Conservation (phyloP, 2,888 invertebrate genomes). For the Epistrophella euchroma region DNA sequence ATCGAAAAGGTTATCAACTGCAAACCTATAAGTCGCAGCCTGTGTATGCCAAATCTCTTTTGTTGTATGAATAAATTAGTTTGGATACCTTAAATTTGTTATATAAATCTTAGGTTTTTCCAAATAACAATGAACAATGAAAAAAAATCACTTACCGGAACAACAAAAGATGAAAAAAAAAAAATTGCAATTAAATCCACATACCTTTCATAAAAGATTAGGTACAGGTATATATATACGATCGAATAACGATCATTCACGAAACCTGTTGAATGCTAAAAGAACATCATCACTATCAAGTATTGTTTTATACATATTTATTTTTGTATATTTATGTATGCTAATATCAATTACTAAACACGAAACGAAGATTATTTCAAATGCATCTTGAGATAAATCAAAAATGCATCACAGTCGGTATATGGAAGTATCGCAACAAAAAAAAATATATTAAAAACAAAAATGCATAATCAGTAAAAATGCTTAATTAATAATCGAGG, state of each 20-base stretch:
- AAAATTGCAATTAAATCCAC: slow-evolving; percentile 60
- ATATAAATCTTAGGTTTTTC: slow-evolving; percentile 42
- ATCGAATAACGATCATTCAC: slow-evolving; percentile 37
- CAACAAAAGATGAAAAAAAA: slow-evolving; percentile 33
- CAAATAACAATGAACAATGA: slow-evolving; percentile 26
- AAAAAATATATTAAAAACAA: slow-evolving; percentile 20
- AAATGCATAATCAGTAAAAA: slow-evolving; percentile 63
- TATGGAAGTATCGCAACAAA: slow-evolving; percentile 12
- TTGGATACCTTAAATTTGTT: slow-evolving; percentile 9
- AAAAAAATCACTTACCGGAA: slow-evolving; percentile 55
- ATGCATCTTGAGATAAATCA: slow-evolving; percentile 57
- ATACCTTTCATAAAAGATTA: slow-evolving; percentile 10
- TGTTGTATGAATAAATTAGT: background rate
- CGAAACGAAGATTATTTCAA: slow-evolving; percentile 53
- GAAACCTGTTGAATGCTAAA: slow-evolving; percentile 69
- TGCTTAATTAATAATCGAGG: slow-evolving; percentile 63
- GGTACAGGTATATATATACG: background rate
- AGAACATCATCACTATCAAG: slow-evolving; percentile 24
- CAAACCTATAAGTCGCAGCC: background rate
- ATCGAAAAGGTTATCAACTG: slow-evolving; percentile 22
- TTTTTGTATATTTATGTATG: slow-evolving; percentile 13
- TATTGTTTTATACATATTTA: slow-evolving; percentile 2
- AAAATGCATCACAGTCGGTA: slow-evolving; percentile 38
- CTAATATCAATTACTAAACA: slow-evolving; percentile 9
- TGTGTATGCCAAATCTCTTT: background rate